Evolutionary conservation across 2,888 invertebrate species (phyloP).

Genomic region (Melanargia galathea): DNA sequence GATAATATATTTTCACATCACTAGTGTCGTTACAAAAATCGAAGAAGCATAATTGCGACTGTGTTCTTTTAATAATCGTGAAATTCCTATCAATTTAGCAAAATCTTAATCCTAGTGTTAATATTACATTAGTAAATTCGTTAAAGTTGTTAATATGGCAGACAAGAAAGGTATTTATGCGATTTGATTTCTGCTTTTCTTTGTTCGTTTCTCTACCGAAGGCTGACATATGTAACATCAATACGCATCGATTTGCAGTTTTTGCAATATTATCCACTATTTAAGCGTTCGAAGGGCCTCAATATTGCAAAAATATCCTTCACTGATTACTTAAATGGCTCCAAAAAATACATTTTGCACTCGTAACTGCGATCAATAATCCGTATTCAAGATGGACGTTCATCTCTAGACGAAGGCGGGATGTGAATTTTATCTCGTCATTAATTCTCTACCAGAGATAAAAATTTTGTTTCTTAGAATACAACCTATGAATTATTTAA

Average conservation of each 20-base stretch:
- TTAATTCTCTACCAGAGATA: background rate
- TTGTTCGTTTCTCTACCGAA: slow-evolving; percentile 63
- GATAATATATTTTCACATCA: slow-evolving; percentile 45
- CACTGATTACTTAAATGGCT: background rate
- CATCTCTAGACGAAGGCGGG: slow-evolving; percentile 37
- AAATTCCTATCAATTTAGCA: slow-evolving; percentile 52
- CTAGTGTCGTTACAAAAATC: slow-evolving; percentile 61
- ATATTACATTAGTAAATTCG: slow-evolving; percentile 57
- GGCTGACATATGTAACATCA: slow-evolving; percentile 79
- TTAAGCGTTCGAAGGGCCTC: slow-evolving; percentile 10
- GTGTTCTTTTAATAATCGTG: slow-evolving; percentile 55
- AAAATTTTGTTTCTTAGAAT: background rate
- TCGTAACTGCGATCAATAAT: slow-evolving; percentile 58
- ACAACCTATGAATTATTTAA: background rate
- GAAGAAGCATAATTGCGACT: slow-evolving; percentile 59
- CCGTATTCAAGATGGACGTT: slow-evolving; percentile 73
- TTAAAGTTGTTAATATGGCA: slow-evolving; percentile 72
- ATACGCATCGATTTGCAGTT: slow-evolving; percentile 43
- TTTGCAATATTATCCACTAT: slow-evolving; percentile 36
- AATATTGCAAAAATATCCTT: slow-evolving; percentile 18
- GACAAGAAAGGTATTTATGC: slow-evolving; percentile 82
- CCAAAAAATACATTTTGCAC: background rate
- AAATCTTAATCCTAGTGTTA: slow-evolving; percentile 50
- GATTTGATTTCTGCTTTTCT: slow-evolving; percentile 60
- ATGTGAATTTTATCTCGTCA: background rate